Percentiles rank a stretch among this genome's conserved stretches.
phyloP scores from a whole-genome alignment of 1,140 invertebrate species.

The Atta texana region DNA sequence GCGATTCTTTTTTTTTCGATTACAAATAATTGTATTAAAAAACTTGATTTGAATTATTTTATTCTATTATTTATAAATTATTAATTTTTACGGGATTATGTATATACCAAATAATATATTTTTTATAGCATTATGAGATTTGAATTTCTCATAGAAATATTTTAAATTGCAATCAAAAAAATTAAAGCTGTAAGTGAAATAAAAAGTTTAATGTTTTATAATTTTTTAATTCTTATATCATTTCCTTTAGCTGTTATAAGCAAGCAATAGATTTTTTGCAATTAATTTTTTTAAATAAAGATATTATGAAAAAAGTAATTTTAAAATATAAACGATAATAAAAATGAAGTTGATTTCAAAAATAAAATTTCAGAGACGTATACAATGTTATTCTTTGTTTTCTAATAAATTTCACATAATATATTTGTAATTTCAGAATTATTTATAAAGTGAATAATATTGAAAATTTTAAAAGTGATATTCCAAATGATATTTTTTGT shows the following conservation, averaged over 20 bases:
- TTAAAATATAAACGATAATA: not conserved
- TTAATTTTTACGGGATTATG: not conserved
- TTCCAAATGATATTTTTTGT: not conserved
- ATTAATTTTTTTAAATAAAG: not conserved
- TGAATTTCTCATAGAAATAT: not conserved
- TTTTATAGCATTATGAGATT: not conserved
- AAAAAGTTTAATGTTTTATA: too few species aligned
- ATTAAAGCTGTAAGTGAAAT: too few species aligned
- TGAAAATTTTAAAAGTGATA: not conserved
- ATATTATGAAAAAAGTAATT: not conserved
- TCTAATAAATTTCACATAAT: too few species aligned
- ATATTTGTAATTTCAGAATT: too few species aligned
- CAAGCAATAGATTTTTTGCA: too few species aligned
- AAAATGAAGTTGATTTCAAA: not conserved
- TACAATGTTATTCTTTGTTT: not conserved
- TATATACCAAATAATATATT: not conserved
- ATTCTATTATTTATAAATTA: not conserved
- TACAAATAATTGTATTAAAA: not conserved
- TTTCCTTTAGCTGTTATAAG: too few species aligned
- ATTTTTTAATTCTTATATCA: too few species aligned
- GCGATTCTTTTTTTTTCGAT: not conserved
- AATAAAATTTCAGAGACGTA: not conserved
- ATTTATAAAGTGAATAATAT: not conserved
- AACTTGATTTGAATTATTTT: not conserved
- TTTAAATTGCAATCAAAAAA: not conserved